phyloP scores from a whole-genome alignment of 2,113 vertebrate species.

The Apodemus speciosus region DNA sequence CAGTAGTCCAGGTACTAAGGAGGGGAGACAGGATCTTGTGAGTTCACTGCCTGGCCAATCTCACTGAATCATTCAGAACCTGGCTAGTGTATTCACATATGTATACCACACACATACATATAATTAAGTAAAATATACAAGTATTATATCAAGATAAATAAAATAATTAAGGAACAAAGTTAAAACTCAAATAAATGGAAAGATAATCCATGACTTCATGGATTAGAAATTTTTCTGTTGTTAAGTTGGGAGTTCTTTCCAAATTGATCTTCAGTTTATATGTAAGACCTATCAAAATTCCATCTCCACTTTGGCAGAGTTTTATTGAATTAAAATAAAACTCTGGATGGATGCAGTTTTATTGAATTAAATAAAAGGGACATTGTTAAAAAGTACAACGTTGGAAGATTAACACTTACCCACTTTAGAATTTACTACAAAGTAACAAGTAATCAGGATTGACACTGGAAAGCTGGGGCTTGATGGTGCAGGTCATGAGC shows the following conservation, averaged over 20 bases:
- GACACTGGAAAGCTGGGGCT: background rate
- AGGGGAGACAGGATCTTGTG: background rate
- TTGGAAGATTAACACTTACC: background rate
- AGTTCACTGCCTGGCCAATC: background rate
- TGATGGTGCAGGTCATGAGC: no score
- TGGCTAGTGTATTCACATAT: background rate
- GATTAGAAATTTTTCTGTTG: background rate
- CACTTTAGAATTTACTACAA: constrained; percentile 18
- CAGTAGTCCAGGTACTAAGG: background rate
- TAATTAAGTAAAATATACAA: background rate
- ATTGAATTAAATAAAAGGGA: background rate
- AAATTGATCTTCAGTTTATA: background rate
- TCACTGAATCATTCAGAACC: background rate
- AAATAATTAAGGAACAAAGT: background rate
- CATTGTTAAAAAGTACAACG: background rate
- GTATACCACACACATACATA: background rate
- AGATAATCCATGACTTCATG: background rate
- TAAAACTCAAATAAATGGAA: background rate
- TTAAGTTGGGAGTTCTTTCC: background rate
- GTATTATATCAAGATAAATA: background rate
- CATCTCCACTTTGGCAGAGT: background rate
- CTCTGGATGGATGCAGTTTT: background rate
- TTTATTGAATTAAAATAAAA: no score
- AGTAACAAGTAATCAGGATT: background rate
- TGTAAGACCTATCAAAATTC: background rate